Evolutionary conservation across 2,888 invertebrate genomes (phyloP), one percentile per base, ranked within the genome.

Genomic region (Drosophila infuscata): DNA sequence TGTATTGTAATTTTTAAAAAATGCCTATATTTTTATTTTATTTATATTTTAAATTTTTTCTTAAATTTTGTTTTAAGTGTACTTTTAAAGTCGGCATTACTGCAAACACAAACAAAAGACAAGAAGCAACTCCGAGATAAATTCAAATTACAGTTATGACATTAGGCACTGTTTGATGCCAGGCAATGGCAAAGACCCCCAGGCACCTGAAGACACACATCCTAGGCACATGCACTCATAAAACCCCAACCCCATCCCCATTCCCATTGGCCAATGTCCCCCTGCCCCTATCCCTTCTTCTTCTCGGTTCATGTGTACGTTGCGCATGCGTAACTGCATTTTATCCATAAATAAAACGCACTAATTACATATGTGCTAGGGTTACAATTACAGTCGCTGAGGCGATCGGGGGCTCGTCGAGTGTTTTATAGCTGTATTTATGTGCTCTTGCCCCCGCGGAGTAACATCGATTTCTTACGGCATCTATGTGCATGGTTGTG

Each of bases 301-400:
- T 25, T 25, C 20, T 25, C 20, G 33, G 9, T 36, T 36, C 8
- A 36, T 35, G 61, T 35, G 56, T 41, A 59, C 36, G 43, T 52
- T 78, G 79, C 88, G 87, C 87, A 79, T 75, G 87, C 87, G 89
- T 72, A 75, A 68, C 79, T 20, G 57, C 76, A 38, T 32, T 52
- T 77, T 71, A 46, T 77, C 76, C 78, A 82, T 88, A 85, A 85
- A 87, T 88, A 87, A 85, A 87, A 72, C 72, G 60, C 74, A 82
- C 85, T 88, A 87, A 87, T 87, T 89, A 87, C 86, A 75, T 82
- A 76, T 81, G 81, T 61, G 77, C 83, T 85, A 84, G 85, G 89
- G 88, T 88, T 84, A 88, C 89, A 82, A 54, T 75, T 78, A 68
- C 78, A 76, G 58, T 54, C 57, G 48, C 52, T 25, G 32, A 38